phyloP scores from a whole-genome alignment of 64 coral and sea anemone genomes.

The Dendronephthya gigantea region DNA sequence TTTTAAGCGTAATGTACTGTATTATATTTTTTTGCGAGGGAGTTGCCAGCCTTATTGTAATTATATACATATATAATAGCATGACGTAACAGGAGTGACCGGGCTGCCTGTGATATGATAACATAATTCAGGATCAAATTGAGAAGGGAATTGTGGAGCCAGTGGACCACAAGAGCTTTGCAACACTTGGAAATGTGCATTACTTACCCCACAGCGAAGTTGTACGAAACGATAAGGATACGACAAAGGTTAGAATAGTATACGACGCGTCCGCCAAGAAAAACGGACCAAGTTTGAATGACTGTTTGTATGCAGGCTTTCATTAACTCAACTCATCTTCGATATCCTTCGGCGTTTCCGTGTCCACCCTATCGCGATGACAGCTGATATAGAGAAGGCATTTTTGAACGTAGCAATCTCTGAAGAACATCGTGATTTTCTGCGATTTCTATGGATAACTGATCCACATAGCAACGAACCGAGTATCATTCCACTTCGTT shows the following conservation, averaged over 20 bases:
- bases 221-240: neutral
- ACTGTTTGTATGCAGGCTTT: neutral
- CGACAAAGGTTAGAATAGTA: neutral
- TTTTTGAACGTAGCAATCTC: neutral
- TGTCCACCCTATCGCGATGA: neutral
- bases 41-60: too few species aligned
- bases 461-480: neutral
- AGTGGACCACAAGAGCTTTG: neutral
- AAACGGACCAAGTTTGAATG: neutral
- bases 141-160: neutral
- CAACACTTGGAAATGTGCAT: neutral
- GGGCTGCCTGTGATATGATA: too few species aligned
- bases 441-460: neutral
- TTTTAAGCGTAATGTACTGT: too few species aligned
- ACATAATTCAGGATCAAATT: neutral
- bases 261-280: neutral
- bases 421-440: neutral
- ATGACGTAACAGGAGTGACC: too few species aligned
- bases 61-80: too few species aligned
- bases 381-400: neutral
- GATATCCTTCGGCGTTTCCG: neutral
- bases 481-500: neutral
- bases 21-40: too few species aligned
- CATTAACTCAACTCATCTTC: neutral
- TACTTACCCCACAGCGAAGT: neutral